Conservation (phyloP, 2,888 invertebrate genomes). For the Trachelus iudaicus region DNA sequence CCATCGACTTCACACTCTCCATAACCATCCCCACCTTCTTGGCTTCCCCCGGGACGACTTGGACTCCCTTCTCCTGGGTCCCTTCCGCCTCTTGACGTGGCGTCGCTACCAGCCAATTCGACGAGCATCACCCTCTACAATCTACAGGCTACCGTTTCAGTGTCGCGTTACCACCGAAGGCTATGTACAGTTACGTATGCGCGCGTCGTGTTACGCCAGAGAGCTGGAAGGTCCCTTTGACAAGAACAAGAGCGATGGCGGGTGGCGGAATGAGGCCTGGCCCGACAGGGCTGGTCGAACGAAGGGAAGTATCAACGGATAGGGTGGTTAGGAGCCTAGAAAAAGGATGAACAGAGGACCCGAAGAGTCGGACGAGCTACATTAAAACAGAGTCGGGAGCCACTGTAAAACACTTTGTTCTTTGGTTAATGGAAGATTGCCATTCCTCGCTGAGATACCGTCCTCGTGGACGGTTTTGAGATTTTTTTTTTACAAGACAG, state of each 20-base stretch:
- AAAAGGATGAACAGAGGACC: not conserved
- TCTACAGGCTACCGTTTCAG: not conserved
- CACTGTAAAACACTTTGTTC: constrained; percentile 18
- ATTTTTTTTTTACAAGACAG: not conserved
- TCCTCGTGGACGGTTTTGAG: not conserved
- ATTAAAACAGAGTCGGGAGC: not conserved
- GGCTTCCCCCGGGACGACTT: not conserved
- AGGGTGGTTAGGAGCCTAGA: not conserved
- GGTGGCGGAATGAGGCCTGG: not conserved
- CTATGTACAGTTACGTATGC: not conserved
- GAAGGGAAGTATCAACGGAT: not conserved
- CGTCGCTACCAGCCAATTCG: not conserved
- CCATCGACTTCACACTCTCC: not conserved
- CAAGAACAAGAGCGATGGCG: not conserved
- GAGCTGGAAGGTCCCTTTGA: not conserved
- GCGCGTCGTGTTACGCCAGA: not conserved
- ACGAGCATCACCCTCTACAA: not conserved
- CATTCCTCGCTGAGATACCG: constrained; percentile 5
- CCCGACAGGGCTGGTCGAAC: not conserved
- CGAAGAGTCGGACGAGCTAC: not conserved
- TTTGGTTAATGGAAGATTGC: constrained; percentile 21
- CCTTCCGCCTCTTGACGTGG: not conserved
- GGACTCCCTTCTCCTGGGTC: not conserved
- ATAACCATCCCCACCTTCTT: not conserved
- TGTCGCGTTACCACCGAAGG: not conserved